A percentile compares a stretch with the other conserved stretches of the same genome.
phyloP scores from a whole-genome alignment of 2,888 invertebrate genomes.

The Drosophila macrospina region DNA sequence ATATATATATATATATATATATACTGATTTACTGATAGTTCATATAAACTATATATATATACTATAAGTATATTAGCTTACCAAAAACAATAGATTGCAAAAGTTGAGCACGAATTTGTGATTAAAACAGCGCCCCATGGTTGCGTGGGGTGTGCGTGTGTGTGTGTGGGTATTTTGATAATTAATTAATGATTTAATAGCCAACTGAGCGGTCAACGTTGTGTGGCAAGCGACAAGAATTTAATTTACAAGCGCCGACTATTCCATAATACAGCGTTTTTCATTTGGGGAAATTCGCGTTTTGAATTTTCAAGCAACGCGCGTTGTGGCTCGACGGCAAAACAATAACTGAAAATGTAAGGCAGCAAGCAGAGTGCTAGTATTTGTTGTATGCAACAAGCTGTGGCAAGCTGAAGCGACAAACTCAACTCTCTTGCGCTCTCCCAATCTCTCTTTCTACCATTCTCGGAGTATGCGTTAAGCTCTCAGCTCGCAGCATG shows the following conservation, averaged over 20 bases:
- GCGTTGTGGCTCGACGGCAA: constrained; percentile 53
- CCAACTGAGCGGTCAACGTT: constrained; percentile 40
- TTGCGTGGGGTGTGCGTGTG: constrained; percentile 29
- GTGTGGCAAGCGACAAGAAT: constrained; percentile 29
- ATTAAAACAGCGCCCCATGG: constrained; percentile 85
- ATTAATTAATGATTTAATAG: constrained; percentile 43
- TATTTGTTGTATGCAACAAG: constrained; percentile 35
- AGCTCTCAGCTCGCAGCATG: constrained; percentile 22
- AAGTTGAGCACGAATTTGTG: constrained; percentile 89
- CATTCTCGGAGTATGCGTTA: background rate
- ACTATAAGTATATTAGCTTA: constrained; percentile 60
- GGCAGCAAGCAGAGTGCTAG: constrained; percentile 15
- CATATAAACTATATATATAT: background rate
- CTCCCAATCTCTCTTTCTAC: background rate
- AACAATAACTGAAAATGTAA: constrained; percentile 55
- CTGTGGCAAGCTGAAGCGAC: constrained; percentile 51
- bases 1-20: background rate
- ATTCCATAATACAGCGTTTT: constrained; percentile 25
- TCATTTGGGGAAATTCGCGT: background rate
- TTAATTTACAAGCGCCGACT: background rate
- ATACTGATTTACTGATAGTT: background rate
- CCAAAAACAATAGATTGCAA: constrained; percentile 88
- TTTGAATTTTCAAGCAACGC: constrained; percentile 36
- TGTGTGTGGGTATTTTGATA: constrained; percentile 41
- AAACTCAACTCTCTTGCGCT: constrained; percentile 1